A percentile compares a stretch with the other conserved stretches of the same genome.
These are phyloP conservation scores for Herpetotheres cachinnans DNA, from an alignment of 2,113 vertebrate species.

Conservation along the genomic window DNA sequence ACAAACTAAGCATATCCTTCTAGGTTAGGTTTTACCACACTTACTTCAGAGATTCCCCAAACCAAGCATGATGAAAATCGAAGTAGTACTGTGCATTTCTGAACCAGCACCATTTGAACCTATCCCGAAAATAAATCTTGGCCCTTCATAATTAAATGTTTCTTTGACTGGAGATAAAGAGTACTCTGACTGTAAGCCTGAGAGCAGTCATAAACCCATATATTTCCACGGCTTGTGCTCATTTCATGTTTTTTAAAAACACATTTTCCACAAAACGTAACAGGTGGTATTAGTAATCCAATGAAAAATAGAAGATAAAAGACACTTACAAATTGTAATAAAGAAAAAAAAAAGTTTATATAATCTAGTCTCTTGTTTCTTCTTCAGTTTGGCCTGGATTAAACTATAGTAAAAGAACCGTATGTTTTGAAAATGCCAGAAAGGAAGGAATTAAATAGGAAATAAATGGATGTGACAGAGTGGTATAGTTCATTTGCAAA, in stretches of 20 bases:
- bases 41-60: background rate
- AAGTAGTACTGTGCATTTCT: background rate
- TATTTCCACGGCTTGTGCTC: background rate
- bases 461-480: background rate
- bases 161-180: background rate
- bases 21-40: background rate
- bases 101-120: background rate
- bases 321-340: background rate
- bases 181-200: background rate
- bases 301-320: background rate
- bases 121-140: background rate
- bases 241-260: background rate
- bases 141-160: background rate
- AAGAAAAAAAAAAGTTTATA: background rate
- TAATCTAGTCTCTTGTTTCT: background rate
- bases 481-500: conserved; percentile 2
- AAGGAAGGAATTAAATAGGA: background rate
- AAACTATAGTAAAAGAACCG: background rate
- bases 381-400: background rate
- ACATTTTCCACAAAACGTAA: background rate
- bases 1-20: background rate
- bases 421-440: background rate
- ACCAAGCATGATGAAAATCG: background rate
- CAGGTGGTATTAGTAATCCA: background rate
- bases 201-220: background rate